These are phyloP conservation scores for Dicranocentrus wangi DNA, from an alignment of 2,888 invertebrate species.

Conservation along the genomic window DNA sequence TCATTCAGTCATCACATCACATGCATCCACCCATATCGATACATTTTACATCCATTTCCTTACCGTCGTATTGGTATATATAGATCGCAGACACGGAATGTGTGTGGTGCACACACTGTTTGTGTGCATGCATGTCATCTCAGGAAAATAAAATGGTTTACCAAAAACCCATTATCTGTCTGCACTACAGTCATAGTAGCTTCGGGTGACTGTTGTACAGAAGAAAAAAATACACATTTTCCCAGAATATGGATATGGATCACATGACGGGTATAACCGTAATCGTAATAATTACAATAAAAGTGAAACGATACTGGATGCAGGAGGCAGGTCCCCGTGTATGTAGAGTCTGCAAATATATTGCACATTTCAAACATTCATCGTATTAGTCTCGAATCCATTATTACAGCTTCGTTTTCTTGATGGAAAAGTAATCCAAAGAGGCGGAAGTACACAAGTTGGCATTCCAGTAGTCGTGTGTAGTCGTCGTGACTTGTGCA, in stretches of 20 bases:
- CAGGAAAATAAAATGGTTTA: slow-evolving; percentile 18
- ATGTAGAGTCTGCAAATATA: too few species aligned
- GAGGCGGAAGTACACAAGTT: slow-evolving; percentile 2
- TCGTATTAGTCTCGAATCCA: too few species aligned
- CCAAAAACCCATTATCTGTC: slow-evolving; percentile 28
- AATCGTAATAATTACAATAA: slow-evolving; percentile 22
- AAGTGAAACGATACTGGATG: background rate
- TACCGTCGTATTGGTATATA: too few species aligned
- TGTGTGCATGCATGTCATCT: slow-evolving; percentile 5
- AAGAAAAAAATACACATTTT: too few species aligned
- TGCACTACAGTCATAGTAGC: background rate
- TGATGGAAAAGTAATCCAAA: background rate
- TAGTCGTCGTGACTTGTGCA: background rate
- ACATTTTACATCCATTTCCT: slow-evolving; percentile 3
- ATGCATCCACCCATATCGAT: slow-evolving; percentile 4
- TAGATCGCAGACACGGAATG: too few species aligned
- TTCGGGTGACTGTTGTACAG: background rate
- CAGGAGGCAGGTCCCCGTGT: too few species aligned
- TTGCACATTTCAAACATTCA: too few species aligned
- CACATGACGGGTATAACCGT: slow-evolving; percentile 12
- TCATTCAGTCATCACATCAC: slow-evolving; percentile 7
- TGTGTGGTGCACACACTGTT: background rate
- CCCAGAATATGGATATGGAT: slow-evolving; percentile 1
- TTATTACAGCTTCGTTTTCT: too few species aligned
- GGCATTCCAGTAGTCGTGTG: background rate